Conservation (phyloP, 2,888 invertebrate species). For the Cybosia mesomella region DNA sequence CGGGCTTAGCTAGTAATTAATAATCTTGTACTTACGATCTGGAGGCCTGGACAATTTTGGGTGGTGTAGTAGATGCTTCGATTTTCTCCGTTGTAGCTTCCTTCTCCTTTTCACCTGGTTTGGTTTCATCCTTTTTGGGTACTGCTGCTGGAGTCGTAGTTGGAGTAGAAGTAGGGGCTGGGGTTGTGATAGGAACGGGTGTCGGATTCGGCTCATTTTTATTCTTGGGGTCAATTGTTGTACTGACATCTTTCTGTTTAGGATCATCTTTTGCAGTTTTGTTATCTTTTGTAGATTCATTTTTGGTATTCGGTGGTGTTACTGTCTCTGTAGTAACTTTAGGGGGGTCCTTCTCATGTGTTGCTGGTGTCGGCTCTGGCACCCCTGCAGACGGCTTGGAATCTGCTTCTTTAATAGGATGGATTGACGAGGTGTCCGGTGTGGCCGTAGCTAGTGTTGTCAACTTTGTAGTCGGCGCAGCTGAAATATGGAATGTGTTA, state of each 20-base stretch:
- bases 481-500: constrained; percentile 4
- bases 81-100: constrained; percentile 44
- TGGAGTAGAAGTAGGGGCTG: not conserved
- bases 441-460: not conserved
- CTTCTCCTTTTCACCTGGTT: constrained; percentile 37
- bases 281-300: constrained; percentile 22
- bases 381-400: not conserved
- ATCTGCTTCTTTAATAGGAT: constrained; percentile 1
- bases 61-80: constrained; percentile 51
- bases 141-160: constrained; percentile 13
- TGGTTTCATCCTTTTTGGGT: constrained; percentile 33
- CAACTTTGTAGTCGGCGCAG: not conserved
- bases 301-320: constrained; percentile 12
- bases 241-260: constrained; percentile 22
- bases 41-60: constrained; percentile 53
- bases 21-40: constrained; percentile 66
- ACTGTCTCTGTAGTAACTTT: not conserved
- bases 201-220: constrained; percentile 18
- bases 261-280: constrained; percentile 22
- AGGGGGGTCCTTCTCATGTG: not conserved
- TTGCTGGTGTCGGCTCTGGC: not conserved
- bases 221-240: constrained; percentile 20
- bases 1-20: too few species aligned
- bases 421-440: not conserved
- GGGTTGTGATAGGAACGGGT: not conserved